A percentile compares a stretch with the other conserved stretches of the same genome.
phyloP scores from a whole-genome alignment of 2,113 vertebrate genomes.

The Lophochroa leadbeateri region DNA sequence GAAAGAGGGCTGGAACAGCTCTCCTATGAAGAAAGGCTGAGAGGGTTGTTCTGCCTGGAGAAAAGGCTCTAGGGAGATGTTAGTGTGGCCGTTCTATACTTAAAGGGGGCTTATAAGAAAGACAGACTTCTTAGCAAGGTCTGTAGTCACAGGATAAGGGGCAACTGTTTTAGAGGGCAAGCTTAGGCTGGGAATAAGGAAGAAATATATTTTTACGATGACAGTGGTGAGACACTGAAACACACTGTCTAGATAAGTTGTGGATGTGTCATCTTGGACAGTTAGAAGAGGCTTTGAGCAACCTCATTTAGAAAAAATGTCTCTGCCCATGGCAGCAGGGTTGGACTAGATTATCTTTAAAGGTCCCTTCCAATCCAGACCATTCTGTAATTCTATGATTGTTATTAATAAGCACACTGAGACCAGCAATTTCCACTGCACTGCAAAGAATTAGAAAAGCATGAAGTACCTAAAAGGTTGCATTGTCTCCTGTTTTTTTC shows the following conservation, averaged over 20 bases:
- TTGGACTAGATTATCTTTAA: background rate
- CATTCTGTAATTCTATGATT: background rate
- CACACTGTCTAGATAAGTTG: background rate
- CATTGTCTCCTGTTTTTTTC: background rate
- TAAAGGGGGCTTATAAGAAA: background rate
- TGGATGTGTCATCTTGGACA: background rate
- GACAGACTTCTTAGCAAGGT: background rate
- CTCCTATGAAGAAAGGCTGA: background rate
- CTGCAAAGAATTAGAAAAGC: background rate
- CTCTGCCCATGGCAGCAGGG: background rate
- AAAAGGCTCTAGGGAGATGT: background rate
- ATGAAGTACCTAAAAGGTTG: background rate
- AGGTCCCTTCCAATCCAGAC: background rate
- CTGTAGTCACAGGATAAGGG: background rate
- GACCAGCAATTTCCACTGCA: background rate
- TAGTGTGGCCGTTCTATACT: background rate
- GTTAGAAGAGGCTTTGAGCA: background rate
- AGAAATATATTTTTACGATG: fast-evolving
- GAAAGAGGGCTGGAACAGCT: background rate
- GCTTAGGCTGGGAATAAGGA: background rate
- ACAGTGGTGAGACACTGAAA: background rate
- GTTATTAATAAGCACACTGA: background rate
- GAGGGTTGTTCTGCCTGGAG: background rate
- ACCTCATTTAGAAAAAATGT: background rate
- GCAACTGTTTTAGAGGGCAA: background rate